These are phyloP conservation scores for Elgonia sp. DNA, from an alignment of 2,888 invertebrate species.

Conservation along the genomic window DNA sequence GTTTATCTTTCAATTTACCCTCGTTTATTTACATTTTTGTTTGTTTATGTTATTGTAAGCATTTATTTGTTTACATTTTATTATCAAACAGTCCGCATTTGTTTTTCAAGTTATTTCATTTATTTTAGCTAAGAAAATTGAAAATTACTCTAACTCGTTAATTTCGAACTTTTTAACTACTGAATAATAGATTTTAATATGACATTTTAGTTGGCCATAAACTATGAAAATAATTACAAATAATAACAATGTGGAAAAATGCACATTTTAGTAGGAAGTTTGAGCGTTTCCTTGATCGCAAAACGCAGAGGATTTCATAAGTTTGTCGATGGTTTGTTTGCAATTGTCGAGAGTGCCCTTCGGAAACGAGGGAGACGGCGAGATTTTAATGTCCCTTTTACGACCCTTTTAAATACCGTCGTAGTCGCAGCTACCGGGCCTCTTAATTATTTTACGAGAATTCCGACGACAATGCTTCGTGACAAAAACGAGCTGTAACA, in stretches of 20 bases:
- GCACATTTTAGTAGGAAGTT: slow-evolving; percentile 21
- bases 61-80: too few species aligned
- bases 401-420: slow-evolving; percentile 86
- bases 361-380: slow-evolving; percentile 80
- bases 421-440: slow-evolving; percentile 82
- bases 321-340: slow-evolving; percentile 22
- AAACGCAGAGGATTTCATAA: slow-evolving; percentile 25
- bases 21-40: too few species aligned
- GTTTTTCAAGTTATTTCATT: background rate
- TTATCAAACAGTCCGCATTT: background rate
- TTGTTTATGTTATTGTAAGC: too few species aligned
- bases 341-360: slow-evolving; percentile 63
- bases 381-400: slow-evolving; percentile 86
- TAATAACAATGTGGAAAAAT: slow-evolving; percentile 26
- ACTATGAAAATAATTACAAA: slow-evolving; percentile 7
- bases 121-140: background rate
- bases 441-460: slow-evolving; percentile 87
- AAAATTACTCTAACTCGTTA: slow-evolving; percentile 19
- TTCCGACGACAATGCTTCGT: slow-evolving; percentile 85
- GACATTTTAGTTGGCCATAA: slow-evolving; percentile 8
- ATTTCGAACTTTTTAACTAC: slow-evolving; percentile 1
- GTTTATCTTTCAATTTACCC: too few species aligned
- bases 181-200: background rate
- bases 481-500: slow-evolving; percentile 85
- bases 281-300: slow-evolving; percentile 38